Evolutionary conservation across 2,113 vertebrate species (phyloP), one percentile per base, ranked within the genome.

Genomic region (Rhinolophus ferrumequinum): DNA sequence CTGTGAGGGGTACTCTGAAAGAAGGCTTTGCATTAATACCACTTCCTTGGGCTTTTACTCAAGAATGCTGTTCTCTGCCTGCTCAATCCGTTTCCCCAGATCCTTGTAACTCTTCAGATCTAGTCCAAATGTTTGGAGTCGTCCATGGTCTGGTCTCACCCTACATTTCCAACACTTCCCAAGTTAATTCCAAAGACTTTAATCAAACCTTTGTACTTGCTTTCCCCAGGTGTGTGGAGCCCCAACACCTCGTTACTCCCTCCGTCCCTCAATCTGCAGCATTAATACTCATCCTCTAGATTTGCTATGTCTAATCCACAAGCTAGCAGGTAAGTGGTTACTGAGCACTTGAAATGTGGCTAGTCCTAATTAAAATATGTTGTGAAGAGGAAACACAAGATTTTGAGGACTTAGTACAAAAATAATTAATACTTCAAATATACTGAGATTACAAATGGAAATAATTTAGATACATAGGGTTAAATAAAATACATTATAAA

Each of bases 371-470:
- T 24, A 41, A 41, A 90, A 80, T 13, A 16, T 5, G 24, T 14
- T 56, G 2, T 19, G 22, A 88, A 15, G 35, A 6, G 18, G 83
- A 88, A 44, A 79, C 58, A 64, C 15, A 8, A 33, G n/a, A 62
- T 24, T 79, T 66, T 87, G 44, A 88, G 84, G 38, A 69, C 11
- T 75, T 21, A 35, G 19, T 33, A 80, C 3, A 86, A 90, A 95
- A 60, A 94, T 62, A 67, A 47, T 15, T 38, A 33, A 54, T 56
- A 70, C 44, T 62, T 91, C 70, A 8, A 22, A 92, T 96, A 70
- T 88, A 93, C 1, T 76, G 50, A 66, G 33, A 66, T 47, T 35
- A 73, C 10, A 58, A 58, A 9, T 33, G 82, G 13, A 84, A 93
- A 44, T 90, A 90, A 44, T 18, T 79, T 87, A 22, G 28, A 88